Evolutionary conservation across 2,888 invertebrate genomes (phyloP), one percentile per base, ranked within the genome.

Genomic region (Phyto melanocephala): DNA sequence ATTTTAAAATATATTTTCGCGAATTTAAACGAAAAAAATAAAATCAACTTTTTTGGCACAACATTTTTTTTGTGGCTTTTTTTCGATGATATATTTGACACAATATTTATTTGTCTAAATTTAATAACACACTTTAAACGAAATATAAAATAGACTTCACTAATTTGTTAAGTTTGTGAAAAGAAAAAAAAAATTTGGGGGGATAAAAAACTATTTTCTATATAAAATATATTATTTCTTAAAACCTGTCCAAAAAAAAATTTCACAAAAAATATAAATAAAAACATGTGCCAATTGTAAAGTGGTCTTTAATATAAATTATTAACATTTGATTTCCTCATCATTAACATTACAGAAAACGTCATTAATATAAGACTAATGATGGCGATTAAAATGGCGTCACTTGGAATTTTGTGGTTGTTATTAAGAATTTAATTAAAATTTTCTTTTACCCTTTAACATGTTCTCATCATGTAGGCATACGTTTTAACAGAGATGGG

Each of bases 381-480:
- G 22, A 68, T 11, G 58, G 50, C 33, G 50, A 33, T 42, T 67
- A 60, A 76, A 50, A 71, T 50, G 63, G 78, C 78, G 24, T 65
- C 71, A 47, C 20, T 24, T 45, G 13, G n/a, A 17, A 74, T 54
- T 33, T 28, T 28, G 28, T 15, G 13, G 24, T 35, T 28, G 6
- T 28, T 28, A 28, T 28, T 33, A 56, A 78, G 54, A 65, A 47
- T 71, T 65, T 71, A 78, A 78, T 78, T 71, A 71, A 65, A 65
- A 60, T 45, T 35, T 8, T 6, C 20, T 37, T 3, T 15, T 22
- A 37, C 24, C 50, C 37, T 28, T 42, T 17, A 11, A 28, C 8
- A 10, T 8, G 0, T 35, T 11, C n/a, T 20, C 0, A 45, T 45
- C 17, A 17, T 5, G 2, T 1, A 6, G 5, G n/a, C 6, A 22